Conservation (phyloP, 1,140 invertebrate species). For the Stegodyphus dumicola region DNA sequence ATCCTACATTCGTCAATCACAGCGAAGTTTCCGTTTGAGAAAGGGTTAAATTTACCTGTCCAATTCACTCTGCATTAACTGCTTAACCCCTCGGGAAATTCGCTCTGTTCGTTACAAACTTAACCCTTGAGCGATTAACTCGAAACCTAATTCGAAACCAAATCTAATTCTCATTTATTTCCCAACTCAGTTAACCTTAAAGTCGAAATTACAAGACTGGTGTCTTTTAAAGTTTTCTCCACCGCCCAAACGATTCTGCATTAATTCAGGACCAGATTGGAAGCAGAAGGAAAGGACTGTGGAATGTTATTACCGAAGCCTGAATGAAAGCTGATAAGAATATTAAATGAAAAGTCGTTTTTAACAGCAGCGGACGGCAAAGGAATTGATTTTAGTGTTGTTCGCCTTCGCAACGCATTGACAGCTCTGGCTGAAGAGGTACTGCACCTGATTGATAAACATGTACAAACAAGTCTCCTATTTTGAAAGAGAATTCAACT, state of each 20-base stretch:
- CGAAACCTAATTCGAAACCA: constrained; percentile 31
- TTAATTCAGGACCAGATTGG: constrained; percentile 27
- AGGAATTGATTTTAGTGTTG: too few species aligned
- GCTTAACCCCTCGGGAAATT: constrained; percentile 30
- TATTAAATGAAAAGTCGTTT: constrained; percentile 56
- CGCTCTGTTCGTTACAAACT: constrained; percentile 45
- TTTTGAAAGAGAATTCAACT: too few species aligned
- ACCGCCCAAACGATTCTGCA: constrained; percentile 45
- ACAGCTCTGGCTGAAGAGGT: too few species aligned
- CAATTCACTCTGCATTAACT: constrained; percentile 19
- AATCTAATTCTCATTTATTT: constrained; percentile 55
- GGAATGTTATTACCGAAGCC: constrained; percentile 36
- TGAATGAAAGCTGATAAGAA: constrained; percentile 49
- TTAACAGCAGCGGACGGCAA: not conserved
- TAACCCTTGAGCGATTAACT: constrained; percentile 29
- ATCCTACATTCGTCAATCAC: too few species aligned
- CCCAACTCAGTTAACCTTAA: constrained; percentile 42
- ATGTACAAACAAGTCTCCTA: too few species aligned
- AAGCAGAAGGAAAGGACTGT: constrained; percentile 17
- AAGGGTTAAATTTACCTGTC: not conserved
- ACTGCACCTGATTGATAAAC: too few species aligned
- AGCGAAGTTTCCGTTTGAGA: too few species aligned
- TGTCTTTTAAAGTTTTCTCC: constrained; percentile 44
- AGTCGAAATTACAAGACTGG: constrained; percentile 39
- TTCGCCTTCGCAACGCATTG: too few species aligned